Percentiles rank a stretch among this genome's conserved stretches.
These are phyloP conservation scores for Sepiola atlantica DNA, from an alignment of 2,888 invertebrate genomes.

Conservation along the genomic window DNA sequence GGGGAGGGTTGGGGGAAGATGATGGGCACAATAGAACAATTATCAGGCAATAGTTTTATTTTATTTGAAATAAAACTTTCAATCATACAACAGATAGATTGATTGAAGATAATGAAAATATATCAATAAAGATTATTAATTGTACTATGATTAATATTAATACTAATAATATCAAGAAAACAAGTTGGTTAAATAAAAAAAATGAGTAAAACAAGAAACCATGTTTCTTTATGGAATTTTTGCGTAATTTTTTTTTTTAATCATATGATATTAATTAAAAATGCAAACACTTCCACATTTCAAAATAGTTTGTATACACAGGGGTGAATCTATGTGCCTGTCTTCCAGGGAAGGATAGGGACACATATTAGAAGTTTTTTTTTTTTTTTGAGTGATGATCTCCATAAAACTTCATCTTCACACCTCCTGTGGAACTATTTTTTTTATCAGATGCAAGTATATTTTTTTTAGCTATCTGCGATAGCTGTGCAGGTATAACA, in stretches of 20 bases:
- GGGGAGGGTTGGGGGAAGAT: background rate
- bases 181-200: background rate
- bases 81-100: conserved; percentile 14
- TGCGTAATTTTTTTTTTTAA: background rate
- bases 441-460: no score
- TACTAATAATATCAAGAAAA: background rate
- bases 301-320: background rate
- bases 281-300: background rate
- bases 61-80: background rate
- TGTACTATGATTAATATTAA: background rate
- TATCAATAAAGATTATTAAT: background rate
- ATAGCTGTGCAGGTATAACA: no score
- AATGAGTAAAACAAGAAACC: no score
- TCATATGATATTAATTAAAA: background rate
- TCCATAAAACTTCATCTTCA: no score
- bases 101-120: background rate
- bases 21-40: background rate
- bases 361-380: no score
- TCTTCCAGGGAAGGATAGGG: no score
- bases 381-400: no score
- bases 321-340: no score
- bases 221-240: background rate
- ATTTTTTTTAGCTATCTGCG: no score
- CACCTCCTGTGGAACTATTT: no score
- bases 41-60: background rate